Base-by-base conservation (phyloP, 1,140 invertebrate genomes). In the Diabrotica undecimpunctata region DNA sequence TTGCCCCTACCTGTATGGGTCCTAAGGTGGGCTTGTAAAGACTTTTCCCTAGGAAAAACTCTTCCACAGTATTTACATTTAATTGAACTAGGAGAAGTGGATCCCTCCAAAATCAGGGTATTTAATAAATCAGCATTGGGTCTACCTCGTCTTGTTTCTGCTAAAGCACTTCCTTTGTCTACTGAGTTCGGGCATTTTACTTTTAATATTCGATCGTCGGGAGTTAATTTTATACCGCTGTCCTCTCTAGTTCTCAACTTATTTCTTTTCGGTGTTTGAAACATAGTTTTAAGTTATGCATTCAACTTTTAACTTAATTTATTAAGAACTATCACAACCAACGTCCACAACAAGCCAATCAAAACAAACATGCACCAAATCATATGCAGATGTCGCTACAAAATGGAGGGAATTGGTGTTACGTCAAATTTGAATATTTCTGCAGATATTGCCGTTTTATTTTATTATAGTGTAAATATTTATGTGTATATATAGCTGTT, bases 11-110 rank as follows among this genome's bases (percentile, higher is more conserved):
- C 90, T 75, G 91, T 93, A 72, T 93, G 91, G 2, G 89, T 92
- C 69, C 91, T 81, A 37, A 91, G 77, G 76, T 93, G 91, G n/a
- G 90, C 90, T 77, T 92, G 89, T 0, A 92, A 79, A 11, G 88
- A 90, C 79, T 93, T 93, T 75, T 92, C 90, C 67, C 91, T 78
- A 7, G 91, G 91, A 76, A 93, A 93, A 8, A 91, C 89, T 59
- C 91, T 79, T 61, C 85, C 85, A 78, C 91, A 93, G 71, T 84
- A 88, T 50, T 83, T 81, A 77, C 91, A 93, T 74, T 89, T 89
- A 67, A 92, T 92, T 55, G 84, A 85, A 77, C 87, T 89, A 0
- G 84, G 83, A 6, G 88, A 90, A 9, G 86, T 85, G 53, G 86
- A 85, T 50, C 90, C 90, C 80, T 90, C 86, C 64, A 87, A 80